Conservation (phyloP, 2,888 invertebrate species). For the Hipparchia semele region DNA sequence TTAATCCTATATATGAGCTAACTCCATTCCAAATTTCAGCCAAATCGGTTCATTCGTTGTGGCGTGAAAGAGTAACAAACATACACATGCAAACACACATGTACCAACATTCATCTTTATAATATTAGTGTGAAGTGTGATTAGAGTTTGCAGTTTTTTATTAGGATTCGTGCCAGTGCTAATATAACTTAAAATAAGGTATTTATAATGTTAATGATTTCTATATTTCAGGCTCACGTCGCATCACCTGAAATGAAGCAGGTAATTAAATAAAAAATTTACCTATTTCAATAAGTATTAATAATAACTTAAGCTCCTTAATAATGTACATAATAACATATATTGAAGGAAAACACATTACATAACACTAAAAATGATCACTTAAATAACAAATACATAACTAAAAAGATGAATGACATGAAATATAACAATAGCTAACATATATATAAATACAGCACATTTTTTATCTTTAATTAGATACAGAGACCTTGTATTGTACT, state of each 20-base stretch:
- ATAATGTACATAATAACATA: too few relatives aligned
- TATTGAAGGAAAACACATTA: too few relatives aligned
- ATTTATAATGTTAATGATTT: slow-evolving; percentile 30
- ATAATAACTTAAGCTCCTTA: too few relatives aligned
- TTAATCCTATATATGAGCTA: too few relatives aligned
- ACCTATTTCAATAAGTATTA: too few relatives aligned
- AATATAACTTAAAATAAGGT: neutral
- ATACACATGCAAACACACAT: too few relatives aligned
- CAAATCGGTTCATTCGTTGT: too few relatives aligned
- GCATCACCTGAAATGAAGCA: slow-evolving; percentile 82
- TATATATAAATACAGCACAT: neutral
- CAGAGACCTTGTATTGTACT: too few relatives aligned
- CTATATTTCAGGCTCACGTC: slow-evolving; percentile 76
- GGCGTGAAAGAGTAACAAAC: too few relatives aligned
- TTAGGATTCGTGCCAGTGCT: neutral
- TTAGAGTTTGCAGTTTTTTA: neutral
- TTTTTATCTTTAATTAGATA: neutral
- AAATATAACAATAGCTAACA: neutral
- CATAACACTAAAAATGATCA: too few relatives aligned
- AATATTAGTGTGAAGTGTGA: neutral
- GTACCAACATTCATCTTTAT: too few relatives aligned
- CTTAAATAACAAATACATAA: neutral
- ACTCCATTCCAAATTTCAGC: too few relatives aligned
- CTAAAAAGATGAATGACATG: neutral
- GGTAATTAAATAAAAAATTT: slow-evolving; percentile 56